Percentiles rank a stretch among this genome's conserved stretches.
These are phyloP conservation scores for Trichogramma dendrolimi DNA, from an alignment of 2,888 invertebrate species.

Conservation along the genomic window DNA sequence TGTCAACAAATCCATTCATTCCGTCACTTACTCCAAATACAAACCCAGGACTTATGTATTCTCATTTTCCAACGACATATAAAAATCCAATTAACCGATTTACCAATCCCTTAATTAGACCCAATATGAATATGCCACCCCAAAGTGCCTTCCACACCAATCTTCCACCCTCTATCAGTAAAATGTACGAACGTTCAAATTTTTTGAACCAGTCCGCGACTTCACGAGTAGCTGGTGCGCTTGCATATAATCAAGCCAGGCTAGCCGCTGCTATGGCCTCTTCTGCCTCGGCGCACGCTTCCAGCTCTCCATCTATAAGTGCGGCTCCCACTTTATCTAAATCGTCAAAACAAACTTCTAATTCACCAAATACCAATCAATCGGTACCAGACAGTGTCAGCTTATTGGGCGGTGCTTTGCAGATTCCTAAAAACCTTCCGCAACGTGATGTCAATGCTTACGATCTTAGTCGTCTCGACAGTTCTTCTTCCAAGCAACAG, in stretches of 20 bases:
- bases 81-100: slow-evolving; percentile 42
- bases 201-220: slow-evolving; percentile 43
- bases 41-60: slow-evolving; percentile 46
- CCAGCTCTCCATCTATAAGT: slow-evolving; percentile 1
- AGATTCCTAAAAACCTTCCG: neutral
- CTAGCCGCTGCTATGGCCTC: slow-evolving; percentile 9
- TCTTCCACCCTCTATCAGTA: slow-evolving; percentile 48
- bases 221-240: slow-evolving; percentile 27
- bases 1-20: slow-evolving; percentile 50
- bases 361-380: too few species aligned
- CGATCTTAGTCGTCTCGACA: too few species aligned
- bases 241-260: slow-evolving; percentile 17
- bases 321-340: too few species aligned
- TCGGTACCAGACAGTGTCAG: too few species aligned
- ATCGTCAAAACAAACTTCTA: too few species aligned
- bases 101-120: slow-evolving; percentile 46
- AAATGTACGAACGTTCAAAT: slow-evolving; percentile 46
- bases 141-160: slow-evolving; percentile 51
- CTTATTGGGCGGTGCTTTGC: too few species aligned
- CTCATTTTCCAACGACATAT: slow-evolving; percentile 42
- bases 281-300: neutral
- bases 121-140: slow-evolving; percentile 45
- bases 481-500: too few species aligned
- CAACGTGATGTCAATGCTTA: too few species aligned
- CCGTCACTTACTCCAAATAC: slow-evolving; percentile 50